phyloP scores from a whole-genome alignment of 2,113 vertebrate genomes.

The Delphinapterus leucas region DNA sequence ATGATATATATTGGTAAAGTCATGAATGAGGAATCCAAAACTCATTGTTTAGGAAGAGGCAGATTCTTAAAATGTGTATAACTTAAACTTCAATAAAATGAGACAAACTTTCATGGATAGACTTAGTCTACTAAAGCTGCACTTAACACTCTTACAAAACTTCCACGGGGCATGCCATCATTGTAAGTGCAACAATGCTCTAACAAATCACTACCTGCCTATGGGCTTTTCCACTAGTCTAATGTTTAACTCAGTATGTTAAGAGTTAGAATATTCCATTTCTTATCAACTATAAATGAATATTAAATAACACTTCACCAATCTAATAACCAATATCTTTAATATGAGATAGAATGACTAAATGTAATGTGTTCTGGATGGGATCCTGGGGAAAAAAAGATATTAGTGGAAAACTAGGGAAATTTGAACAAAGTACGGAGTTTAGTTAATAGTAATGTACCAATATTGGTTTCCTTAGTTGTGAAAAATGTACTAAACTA shows the following conservation, averaged over 20 bases:
- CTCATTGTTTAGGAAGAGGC: not conserved
- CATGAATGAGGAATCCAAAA: not conserved
- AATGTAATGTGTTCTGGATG: not conserved
- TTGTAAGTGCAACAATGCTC: not conserved
- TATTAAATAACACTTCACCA: not conserved
- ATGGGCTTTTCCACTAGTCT: not conserved
- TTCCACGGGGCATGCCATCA: not conserved
- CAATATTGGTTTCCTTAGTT: not conserved
- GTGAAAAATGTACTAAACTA: not conserved
- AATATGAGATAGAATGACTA: conserved; percentile 12
- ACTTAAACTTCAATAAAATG: not conserved
- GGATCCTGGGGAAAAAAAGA: not conserved
- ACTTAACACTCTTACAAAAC: not conserved
- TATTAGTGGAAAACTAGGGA: not conserved
- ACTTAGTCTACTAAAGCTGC: not conserved
- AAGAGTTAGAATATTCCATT: not conserved
- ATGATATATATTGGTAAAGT: not conserved
- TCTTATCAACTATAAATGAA: not conserved
- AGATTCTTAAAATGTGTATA: not conserved
- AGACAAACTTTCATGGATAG: not conserved
- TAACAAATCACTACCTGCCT: not conserved
- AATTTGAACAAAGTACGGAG: not conserved
- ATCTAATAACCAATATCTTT: conserved; percentile 24
- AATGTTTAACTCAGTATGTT: not conserved
- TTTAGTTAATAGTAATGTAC: not conserved